Base-by-base conservation (phyloP, 2,888 invertebrate species). In the Imbricaverruca yamaguchii region DNA sequence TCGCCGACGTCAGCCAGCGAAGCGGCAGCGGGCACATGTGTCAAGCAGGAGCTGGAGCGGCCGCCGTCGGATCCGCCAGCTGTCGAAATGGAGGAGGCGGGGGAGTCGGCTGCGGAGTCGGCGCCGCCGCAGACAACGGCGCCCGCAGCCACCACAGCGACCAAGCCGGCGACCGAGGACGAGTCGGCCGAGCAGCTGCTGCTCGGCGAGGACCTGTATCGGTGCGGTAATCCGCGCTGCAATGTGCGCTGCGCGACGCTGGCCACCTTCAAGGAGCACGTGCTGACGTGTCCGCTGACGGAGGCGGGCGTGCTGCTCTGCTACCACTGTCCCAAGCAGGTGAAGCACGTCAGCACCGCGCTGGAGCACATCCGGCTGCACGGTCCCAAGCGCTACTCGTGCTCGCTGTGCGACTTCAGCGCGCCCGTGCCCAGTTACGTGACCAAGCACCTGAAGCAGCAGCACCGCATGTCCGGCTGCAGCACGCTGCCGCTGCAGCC, bases 291-390 rank as follows among this genome's bases (percentile, higher is more conserved):
- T 82, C 81, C 81, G 1, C 85, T 84, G 21, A 25, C 21, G 9
- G n/a, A 57, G 56, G 23, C 4, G 8, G 78, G 78, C n/a, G 86
- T 88, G 57, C 87, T 88, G 25, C 87, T 87, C 69, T 92, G 92
- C 84, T 87, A 86, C 0, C 90, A 90, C 84, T 90, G 90, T 83
- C 85, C 86, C 23, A 89, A 89, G 83, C 84, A 85, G 11, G 88
- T 90, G 80, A 88, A 88, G 82, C 88, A 84, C 65, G 80, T 84
- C 3, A 83, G 86, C 1, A 87, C 88, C 67, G 86, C 92, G 39
- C 84, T 90, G 18, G 89, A 90, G 11, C 92, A 93, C 85, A 86
- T 92, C 23, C 89, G 89, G 83, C 85, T 87, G 6, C 93, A 93
- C 83, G 91, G 91, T 0, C 86, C 89, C 0, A 89, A 90, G 84